phyloP scores from a whole-genome alignment of 30 jellyfish, hydroid and myxozoan species.

The Catostylus mosaicus region DNA sequence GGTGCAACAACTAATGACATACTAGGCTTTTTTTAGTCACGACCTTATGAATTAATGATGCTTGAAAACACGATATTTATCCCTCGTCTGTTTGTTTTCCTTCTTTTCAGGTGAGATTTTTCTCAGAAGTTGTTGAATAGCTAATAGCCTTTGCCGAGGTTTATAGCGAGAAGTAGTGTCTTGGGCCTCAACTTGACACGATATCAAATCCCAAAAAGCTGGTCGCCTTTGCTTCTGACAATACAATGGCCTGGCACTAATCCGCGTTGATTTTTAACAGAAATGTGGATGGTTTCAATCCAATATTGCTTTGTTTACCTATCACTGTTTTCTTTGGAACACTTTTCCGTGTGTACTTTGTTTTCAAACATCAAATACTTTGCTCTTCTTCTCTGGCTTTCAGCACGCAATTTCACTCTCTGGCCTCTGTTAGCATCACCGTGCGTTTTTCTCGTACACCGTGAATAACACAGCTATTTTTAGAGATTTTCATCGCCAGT shows the following conservation, averaged over 20 bases:
- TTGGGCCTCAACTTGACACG: background rate
- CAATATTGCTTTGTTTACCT: constrained; percentile 1
- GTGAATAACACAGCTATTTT: constrained; percentile 45
- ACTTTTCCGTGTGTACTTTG: constrained; percentile 5
- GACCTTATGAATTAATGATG: constrained; percentile 53
- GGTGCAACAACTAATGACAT: constrained; percentile 75
- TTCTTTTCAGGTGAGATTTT: constrained; percentile 13
- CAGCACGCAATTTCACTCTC: constrained; percentile 3
- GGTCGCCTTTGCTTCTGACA: background rate
- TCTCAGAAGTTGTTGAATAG: constrained; percentile 25
- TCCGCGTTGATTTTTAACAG: background rate
- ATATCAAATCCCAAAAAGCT: constrained; percentile 9
- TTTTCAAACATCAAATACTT: background rate
- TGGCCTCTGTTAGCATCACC: background rate
- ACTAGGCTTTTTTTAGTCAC: constrained; percentile 18
- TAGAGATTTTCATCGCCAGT: constrained; percentile 67
- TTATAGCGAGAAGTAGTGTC: constrained; percentile 11
- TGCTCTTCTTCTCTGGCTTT: background rate
- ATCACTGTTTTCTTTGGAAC: constrained; percentile 2
- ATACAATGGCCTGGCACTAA: constrained; percentile 3
- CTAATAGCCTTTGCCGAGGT: constrained; percentile 12
- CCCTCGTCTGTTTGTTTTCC: constrained; percentile 27
- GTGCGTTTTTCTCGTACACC: background rate
- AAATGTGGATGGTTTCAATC: background rate
- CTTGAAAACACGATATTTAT: constrained; percentile 42